Evolutionary conservation across 2,888 invertebrate genomes (phyloP), one percentile per base, ranked within the genome.

Genomic region (Erebia ligea): DNA sequence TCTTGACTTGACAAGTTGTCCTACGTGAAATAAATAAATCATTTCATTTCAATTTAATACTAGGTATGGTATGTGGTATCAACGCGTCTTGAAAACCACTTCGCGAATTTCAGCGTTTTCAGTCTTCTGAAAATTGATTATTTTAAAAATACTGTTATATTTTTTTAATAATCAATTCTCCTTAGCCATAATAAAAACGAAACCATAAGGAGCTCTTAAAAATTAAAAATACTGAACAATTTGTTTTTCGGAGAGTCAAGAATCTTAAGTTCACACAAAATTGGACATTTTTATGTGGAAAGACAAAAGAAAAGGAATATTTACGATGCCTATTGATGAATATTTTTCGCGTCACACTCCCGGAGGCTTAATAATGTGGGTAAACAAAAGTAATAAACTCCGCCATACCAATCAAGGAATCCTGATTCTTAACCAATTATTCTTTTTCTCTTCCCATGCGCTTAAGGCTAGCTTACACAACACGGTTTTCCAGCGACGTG

Each of bases 371-470:
- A 77, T 76, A 78, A 79, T 80, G 78, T 15, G 65, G 19, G 66
- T 79, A 77, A 83, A 81, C 79, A 78, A 81, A 78, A 76, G 77
- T 73, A 73, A 73, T 58, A 57, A 67, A 58, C 21, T 58, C 45
- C 45, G 57, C 57, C 21, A 17, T 48, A 57, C 81, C 85, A 86
- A 86, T 87, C 86, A 85, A 82, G 83, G 84, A 85, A 83, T 67
- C 59, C 59, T 19, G 52, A 61, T 59, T 59, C 59, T 50, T 50
- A 34, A 52, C 67, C 67, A 67, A 67, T 67, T 67, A 67, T 67
- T 45, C 67, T 67, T 67, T 67, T 67, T 59, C 67, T 67, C 67
- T 52, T 59, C 59, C 61, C 59, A 50, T 67, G 57, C 67, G 61
- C 67, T 67, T 67, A 17, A 52, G 52, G 6, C 17, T 17, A 2